Percentiles rank a stretch among this genome's conserved stretches.
phyloP scores from a whole-genome alignment of 1,140 invertebrate species.

The Caenorhabditis brenneri region DNA sequence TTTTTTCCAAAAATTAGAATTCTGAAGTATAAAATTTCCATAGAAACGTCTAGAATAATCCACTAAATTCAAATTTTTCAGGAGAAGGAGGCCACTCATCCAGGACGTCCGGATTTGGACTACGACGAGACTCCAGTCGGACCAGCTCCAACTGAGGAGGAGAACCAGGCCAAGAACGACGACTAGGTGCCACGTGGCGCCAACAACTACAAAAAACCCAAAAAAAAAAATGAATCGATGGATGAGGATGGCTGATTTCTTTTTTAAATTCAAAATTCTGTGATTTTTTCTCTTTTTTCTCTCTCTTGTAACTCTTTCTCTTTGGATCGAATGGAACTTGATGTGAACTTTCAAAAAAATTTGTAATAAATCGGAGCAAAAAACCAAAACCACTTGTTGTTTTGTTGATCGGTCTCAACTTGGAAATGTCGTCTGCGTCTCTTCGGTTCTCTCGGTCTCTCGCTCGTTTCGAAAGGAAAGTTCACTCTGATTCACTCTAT shows the following conservation, averaged over 20 bases:
- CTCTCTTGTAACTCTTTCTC: neutral
- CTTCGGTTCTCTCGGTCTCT: neutral
- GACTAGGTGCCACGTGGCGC: neutral
- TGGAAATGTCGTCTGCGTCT: neutral
- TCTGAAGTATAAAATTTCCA: no score
- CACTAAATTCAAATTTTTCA: neutral
- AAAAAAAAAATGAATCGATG: neutral
- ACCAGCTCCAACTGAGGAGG: conserved; percentile 46
- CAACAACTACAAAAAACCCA: neutral
- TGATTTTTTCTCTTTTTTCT: neutral
- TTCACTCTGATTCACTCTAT: neutral
- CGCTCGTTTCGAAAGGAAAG: neutral
- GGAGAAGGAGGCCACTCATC: conserved; percentile 52
- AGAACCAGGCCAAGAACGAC: conserved; percentile 1
- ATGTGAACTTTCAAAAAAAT: neutral
- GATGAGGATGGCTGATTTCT: neutral
- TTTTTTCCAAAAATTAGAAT: no score
- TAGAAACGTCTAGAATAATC: neutral
- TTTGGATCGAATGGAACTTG: conserved; percentile 13
- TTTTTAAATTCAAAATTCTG: neutral
- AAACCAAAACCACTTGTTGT: neutral
- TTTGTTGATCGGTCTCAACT: neutral
- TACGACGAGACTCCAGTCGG: conserved; percentile 57
- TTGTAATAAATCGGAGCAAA: neutral
- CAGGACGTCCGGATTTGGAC: conserved; percentile 54